Evolutionary conservation across 2,113 vertebrate genomes (phyloP).

Genomic region (Mungos mungo): DNA sequence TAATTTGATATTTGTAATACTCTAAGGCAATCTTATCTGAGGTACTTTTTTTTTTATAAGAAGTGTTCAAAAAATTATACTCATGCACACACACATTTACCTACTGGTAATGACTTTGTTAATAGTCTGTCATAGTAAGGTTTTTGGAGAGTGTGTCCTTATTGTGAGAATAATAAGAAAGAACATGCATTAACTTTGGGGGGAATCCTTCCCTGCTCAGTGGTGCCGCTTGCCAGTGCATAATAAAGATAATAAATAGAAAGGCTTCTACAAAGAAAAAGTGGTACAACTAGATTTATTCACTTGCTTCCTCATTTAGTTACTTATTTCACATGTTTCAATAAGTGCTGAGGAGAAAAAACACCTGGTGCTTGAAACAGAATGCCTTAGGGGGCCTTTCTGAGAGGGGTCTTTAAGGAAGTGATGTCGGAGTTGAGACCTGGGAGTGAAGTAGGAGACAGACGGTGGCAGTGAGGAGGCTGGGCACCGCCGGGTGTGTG

Average conservation of each 20-base stretch:
- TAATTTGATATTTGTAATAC: neutral
- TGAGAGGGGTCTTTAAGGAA: neutral
- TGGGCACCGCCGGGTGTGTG: neutral
- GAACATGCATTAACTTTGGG: neutral
- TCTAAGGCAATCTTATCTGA: neutral
- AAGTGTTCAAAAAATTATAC: neutral
- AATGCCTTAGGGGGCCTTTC: neutral
- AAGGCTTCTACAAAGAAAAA: neutral
- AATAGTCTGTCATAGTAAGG: neutral
- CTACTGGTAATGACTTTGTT: neutral
- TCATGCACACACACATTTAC: neutral
- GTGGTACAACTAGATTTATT: neutral
- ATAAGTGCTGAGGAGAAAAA: neutral
- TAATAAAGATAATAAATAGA: constrained; percentile 12
- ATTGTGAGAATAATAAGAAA: neutral
- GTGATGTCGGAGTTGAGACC: neutral
- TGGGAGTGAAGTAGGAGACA: neutral
- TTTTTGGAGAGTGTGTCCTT: neutral
- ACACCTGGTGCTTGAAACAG: neutral
- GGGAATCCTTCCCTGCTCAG: neutral
- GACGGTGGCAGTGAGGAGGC: neutral
- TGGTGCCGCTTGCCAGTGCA: neutral
- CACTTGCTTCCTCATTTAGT: neutral
- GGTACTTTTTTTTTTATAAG: neutral
- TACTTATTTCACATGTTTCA: constrained; percentile 10